Base-by-base conservation (phyloP, 2,888 invertebrate species). In the Agonopterix subpropinquella region DNA sequence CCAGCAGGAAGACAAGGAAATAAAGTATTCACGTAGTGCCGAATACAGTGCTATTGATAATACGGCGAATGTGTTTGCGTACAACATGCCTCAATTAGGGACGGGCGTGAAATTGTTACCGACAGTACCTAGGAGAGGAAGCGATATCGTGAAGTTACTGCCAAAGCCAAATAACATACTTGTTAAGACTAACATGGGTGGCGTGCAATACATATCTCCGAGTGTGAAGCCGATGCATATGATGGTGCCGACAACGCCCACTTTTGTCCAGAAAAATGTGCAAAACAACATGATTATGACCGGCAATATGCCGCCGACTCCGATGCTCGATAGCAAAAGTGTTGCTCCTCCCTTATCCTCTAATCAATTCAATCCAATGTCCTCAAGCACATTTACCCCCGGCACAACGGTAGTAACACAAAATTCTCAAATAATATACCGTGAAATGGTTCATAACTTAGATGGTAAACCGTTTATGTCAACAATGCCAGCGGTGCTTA, bases 401-500 rank as follows among this genome's bases (percentile, higher is more conserved):
- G 74, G 80, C 13, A 81, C 86, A 8, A 85, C 88, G 42, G 85
- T 86, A 35, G 83, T 88, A 39, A 83, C 83, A 39, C 85, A 87
- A 56, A 87, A 86, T 54, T 86, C 88, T 11, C 89, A 89, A 60
- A 83, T 88, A 49, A 80, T 88, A 54, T 89, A 88, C 60, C 75
- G 85, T 58, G 89, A 89, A 65, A 85, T 85, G 82, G 81, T 88
- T 4, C 85, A 86, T 50, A 87, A 79, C 53, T 64, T 84, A 51
- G 82, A 85, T 60, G 85, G 83, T 11, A 88, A 88, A 57, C 76
- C 79, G 10, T 86, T 82, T 54, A 72, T 86, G 51, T 74, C 85
- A 44, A 78, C 70, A 54, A 75, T 86, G 60, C 84, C 85, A 13
- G 62, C 81, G 41, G 73, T 80, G 0, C 68, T 83, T 1, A 62